Evolutionary conservation across 2,113 vertebrate genomes (phyloP), one percentile per base, ranked within the genome.

Genomic region (Rousettus leschenaultii): DNA sequence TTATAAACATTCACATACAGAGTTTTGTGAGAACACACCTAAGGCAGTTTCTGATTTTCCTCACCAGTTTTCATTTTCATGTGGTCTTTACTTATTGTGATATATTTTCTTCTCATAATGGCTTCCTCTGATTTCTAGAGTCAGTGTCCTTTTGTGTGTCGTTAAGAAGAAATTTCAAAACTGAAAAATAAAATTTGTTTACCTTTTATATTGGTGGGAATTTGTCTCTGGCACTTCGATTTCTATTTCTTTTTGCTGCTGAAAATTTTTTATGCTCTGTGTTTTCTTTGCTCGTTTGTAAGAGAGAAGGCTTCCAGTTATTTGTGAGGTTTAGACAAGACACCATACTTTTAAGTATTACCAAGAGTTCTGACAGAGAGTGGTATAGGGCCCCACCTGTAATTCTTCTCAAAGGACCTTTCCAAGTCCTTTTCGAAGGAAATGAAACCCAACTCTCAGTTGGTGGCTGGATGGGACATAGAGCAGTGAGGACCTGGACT

Each of bases 251-350:
- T 86, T 90, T 90, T 66, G 38, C 21, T 77, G 15, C n/a, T 75
- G 43, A 96, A 89, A 55, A 63, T 91, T 96, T 71, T 86, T 38
- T 61, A 77, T 77, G 40, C 13, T 86, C 18, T 90, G 28, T 48
- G 14, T 85, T 89, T 86, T 55, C 48, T 73, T 74, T 75, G n/a
- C 43, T 83, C n/a, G 35, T 79, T 68, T 45, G 6, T 43, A 40
- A 88, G 48, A 48, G 35, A 85, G 55, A 40, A 4, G 15, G 53
- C 59, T 78, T 78, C 5, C 12, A 38, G 26, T 65, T 26, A n/a
- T 38, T 70, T 85, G 26, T 90, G 65, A 86, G 55, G 21, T 57
- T 33, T 33, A n/a, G 71, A 78, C 30, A 59, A 43, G 66, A 79
- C 5, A n/a, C 30, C 73, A 12, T 79, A 48, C 30, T 73, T 55